Evolutionary conservation across 2,113 vertebrate genomes (phyloP).

Genomic region (Lagopus leucura): DNA sequence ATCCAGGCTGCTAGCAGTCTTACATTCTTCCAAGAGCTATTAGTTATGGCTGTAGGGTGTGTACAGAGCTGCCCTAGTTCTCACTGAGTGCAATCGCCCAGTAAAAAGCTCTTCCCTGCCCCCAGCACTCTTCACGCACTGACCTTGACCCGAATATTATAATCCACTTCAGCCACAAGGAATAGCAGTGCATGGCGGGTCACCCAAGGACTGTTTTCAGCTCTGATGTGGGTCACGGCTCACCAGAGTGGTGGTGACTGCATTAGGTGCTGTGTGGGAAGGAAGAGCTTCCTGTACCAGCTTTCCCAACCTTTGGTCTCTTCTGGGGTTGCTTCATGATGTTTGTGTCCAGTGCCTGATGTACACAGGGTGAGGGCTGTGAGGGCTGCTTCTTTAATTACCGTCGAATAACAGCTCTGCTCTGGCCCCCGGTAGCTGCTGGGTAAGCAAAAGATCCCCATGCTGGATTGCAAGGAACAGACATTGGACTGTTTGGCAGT

Average conservation of each 20-base stretch:
- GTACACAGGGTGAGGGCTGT: too few relatives aligned
- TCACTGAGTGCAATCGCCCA: accelerated
- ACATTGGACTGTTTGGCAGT: slow-evolving; percentile 17
- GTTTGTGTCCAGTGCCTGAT: neutral
- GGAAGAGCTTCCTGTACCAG: neutral
- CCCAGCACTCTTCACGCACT: accelerated
- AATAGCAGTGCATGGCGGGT: neutral
- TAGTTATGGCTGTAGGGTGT: accelerated
- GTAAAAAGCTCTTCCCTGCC: neutral
- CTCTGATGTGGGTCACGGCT: neutral
- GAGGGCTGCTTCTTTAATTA: neutral
- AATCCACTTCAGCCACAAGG: slow-evolving; percentile 34
- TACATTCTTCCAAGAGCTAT: accelerated
- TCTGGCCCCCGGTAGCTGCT: neutral
- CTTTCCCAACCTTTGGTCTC: neutral
- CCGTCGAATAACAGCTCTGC: neutral
- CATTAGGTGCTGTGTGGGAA: neutral
- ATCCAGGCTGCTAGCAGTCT: neutral
- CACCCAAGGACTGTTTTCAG: neutral
- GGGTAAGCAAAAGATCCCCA: neutral
- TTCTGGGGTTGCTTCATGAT: neutral
- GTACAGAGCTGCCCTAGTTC: neutral
- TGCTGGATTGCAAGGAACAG: neutral
- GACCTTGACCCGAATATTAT: slow-evolving; percentile 56
- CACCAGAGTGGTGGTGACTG: neutral